Conservation (phyloP, 2,113 vertebrate genomes). For the Vulpes ferrilata region DNA sequence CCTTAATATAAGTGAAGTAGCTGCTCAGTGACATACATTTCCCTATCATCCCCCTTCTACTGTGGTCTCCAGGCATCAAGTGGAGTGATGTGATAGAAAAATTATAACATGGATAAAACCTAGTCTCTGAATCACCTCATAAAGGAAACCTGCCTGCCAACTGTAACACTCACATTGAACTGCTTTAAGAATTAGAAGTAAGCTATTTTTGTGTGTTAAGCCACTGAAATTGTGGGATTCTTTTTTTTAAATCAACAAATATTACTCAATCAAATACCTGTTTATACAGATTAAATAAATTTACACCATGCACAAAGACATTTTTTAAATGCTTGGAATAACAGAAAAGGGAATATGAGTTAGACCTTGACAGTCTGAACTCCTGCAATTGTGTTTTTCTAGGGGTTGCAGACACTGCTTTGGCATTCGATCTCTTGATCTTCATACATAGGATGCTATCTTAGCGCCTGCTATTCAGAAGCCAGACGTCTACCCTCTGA, state of each 20-base stretch:
- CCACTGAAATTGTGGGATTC: neutral
- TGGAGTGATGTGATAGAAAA: neutral
- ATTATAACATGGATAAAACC: neutral
- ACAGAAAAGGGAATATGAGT: neutral
- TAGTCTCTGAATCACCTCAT: neutral
- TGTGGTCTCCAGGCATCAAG: neutral
- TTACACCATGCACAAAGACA: neutral
- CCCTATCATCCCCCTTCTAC: neutral
- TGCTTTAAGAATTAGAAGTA: conserved; percentile 30
- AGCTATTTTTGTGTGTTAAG: neutral
- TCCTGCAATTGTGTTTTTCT: neutral
- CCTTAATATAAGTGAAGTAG: neutral
- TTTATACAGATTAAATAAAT: neutral
- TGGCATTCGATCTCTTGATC: rapidly evolving
- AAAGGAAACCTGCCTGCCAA: neutral
- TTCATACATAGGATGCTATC: neutral
- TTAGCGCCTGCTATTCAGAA: neutral
- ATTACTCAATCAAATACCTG: neutral
- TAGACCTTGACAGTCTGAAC: neutral
- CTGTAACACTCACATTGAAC: neutral
- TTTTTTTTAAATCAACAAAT: neutral
- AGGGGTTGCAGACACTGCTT: rapidly evolving
- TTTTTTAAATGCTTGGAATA: conserved; percentile 7
- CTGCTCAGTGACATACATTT: neutral
- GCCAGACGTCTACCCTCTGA: neutral